Evolutionary conservation across 2,113 vertebrate genomes (phyloP).

Genomic region (Psettodes erumei): DNA sequence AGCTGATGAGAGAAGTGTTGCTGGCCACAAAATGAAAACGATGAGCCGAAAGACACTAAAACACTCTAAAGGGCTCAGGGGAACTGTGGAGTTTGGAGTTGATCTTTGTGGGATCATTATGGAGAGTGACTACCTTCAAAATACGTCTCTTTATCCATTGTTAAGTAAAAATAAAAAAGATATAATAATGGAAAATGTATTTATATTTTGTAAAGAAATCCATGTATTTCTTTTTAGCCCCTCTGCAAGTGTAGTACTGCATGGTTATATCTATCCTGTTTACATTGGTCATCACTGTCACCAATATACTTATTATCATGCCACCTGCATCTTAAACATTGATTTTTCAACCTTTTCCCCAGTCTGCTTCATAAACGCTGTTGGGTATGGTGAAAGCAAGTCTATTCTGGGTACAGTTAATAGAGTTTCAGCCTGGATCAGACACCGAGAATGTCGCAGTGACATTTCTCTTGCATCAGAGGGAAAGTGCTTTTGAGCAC

Average conservation of each 20-base stretch:
- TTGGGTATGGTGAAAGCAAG: constrained; percentile 4
- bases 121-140: neutral
- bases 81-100: too few species aligned
- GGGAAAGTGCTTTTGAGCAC: constrained; percentile 40
- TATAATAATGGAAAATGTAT: neutral
- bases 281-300: neutral
- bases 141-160: neutral
- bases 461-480: constrained; percentile 63
- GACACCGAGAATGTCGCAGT: constrained; percentile 51
- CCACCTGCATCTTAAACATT: neutral
- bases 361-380: constrained; percentile 10
- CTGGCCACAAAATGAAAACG: neutral
- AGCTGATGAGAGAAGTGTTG: neutral
- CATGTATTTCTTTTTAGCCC: neutral
- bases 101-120: neutral
- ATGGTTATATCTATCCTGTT: neutral
- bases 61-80: too few species aligned
- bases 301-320: neutral
- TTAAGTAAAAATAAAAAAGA: neutral
- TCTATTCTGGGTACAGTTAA: constrained; percentile 55
- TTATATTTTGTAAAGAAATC: neutral
- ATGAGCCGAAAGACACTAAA: too few species aligned
- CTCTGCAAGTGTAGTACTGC: neutral
- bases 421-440: constrained; percentile 49
- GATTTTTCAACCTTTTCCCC: constrained; percentile 16